Percentiles rank a stretch among this genome's conserved stretches.
Evolutionary conservation across 2,888 invertebrate species (phyloP).

Genomic region (Tipula lateralis): DNA sequence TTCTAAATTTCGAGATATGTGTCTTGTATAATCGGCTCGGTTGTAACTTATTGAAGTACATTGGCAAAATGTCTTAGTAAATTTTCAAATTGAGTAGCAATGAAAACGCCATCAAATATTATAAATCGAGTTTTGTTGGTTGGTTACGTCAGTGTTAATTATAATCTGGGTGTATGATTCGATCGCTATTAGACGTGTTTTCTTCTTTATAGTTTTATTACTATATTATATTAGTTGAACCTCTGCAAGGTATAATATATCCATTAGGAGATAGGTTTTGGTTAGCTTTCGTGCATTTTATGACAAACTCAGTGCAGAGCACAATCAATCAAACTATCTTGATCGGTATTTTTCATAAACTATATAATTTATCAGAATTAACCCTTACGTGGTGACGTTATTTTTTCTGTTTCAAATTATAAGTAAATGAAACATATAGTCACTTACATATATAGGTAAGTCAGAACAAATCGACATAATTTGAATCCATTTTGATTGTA

Average conservation of each 20-base stretch:
- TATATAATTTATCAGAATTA: not conserved
- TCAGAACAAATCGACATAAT: conserved; percentile 1
- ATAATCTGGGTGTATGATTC: conserved; percentile 11
- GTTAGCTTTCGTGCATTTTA: not conserved
- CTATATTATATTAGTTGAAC: not conserved
- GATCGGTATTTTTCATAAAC: not conserved
- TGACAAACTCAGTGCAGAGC: not conserved
- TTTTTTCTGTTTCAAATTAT: not conserved
- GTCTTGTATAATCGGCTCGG: not conserved
- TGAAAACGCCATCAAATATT: not conserved
- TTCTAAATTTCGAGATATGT: not conserved
- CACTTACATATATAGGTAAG: not conserved
- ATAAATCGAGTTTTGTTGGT: conserved; percentile 5
- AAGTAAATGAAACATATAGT: not conserved
- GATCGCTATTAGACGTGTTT: conserved; percentile 9
- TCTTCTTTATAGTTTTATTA: not conserved
- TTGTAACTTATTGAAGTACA: not conserved
- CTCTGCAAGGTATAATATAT: not conserved
- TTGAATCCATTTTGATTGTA: not conserved
- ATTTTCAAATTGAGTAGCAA: not conserved
- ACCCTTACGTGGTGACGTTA: not conserved
- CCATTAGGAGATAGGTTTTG: not conserved
- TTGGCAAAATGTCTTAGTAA: not conserved
- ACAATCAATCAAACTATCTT: not conserved
- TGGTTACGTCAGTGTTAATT: not conserved